phyloP scores from a whole-genome alignment of 2,797 vertebrate genomes.

The Microctenopoma stevenorrisi region DNA sequence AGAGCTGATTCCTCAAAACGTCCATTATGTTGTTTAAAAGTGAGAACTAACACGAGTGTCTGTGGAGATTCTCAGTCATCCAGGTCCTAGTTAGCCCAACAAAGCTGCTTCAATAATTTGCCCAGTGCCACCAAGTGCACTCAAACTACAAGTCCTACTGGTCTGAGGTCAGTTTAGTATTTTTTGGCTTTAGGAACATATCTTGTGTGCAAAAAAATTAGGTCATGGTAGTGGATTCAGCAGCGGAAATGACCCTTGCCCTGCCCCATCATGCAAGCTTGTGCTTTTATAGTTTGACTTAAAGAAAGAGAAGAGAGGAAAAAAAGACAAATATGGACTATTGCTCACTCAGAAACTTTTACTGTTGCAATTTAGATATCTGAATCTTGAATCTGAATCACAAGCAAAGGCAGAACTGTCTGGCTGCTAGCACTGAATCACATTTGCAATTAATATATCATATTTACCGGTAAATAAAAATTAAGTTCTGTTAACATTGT shows the following conservation, averaged over 20 bases:
- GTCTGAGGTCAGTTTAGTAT: too few species aligned
- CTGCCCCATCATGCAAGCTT: not conserved
- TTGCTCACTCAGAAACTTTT: not conserved
- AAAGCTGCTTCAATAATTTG: too few species aligned
- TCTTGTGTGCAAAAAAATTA: slow-evolving; percentile 12
- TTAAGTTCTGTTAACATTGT: not conserved
- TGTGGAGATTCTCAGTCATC: too few species aligned
- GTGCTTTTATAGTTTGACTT: not conserved
- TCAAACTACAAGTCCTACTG: too few species aligned
- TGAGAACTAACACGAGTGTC: not conserved
- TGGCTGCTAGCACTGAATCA: not conserved
- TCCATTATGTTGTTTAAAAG: not conserved
- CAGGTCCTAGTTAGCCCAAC: too few species aligned
- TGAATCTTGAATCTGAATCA: slow-evolving; percentile 6
- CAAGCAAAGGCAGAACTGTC: not conserved
- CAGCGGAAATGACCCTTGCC: slow-evolving; percentile 1
- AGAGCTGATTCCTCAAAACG: too few species aligned
- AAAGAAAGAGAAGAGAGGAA: too few species aligned
- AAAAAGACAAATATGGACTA: not conserved
- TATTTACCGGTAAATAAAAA: too few species aligned
- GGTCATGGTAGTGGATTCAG: slow-evolving; percentile 17
- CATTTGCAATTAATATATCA: not conserved
- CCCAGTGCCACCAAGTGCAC: too few species aligned
- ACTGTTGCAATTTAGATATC: not conserved
- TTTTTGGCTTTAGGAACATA: slow-evolving; percentile 3